Evolutionary conservation across 1,140 invertebrate species (phyloP).

Genomic region (Lithobius niger): DNA sequence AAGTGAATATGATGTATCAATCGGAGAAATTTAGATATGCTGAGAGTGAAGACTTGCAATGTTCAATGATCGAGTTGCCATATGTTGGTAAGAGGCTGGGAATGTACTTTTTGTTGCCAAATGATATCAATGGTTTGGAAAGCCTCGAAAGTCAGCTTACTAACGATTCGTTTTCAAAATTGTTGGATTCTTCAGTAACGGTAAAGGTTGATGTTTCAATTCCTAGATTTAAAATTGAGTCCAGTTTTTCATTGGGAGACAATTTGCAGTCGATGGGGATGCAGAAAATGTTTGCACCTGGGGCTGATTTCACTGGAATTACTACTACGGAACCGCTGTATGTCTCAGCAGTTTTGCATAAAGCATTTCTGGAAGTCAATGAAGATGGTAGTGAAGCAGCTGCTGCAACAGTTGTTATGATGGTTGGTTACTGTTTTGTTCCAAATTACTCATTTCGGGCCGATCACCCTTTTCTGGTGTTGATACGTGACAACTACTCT

Average conservation of each 20-base stretch:
- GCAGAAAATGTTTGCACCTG: constrained; percentile 45
- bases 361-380: constrained; percentile 61
- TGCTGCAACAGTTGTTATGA: constrained; percentile 44
- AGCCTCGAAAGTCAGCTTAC: constrained; percentile 18
- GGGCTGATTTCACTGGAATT: constrained; percentile 46
- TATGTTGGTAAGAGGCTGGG: constrained; percentile 37
- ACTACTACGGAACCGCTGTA: constrained; percentile 36
- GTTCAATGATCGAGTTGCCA: constrained; percentile 62
- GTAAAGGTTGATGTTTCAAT: constrained; percentile 67
- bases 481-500: too few relatives aligned
- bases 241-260: constrained; percentile 45
- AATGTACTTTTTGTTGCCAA: constrained; percentile 46
- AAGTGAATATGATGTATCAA: constrained; percentile 49
- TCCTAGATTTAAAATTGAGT: constrained; percentile 68
- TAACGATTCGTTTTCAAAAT: too few relatives aligned
- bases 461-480: too few relatives aligned
- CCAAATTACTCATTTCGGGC: too few relatives aligned
- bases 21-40: constrained; percentile 48
- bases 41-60: constrained; percentile 46
- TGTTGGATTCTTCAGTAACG: too few relatives aligned
- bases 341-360: constrained; percentile 46
- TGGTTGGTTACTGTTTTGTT: too few relatives aligned
- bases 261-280: constrained; percentile 49
- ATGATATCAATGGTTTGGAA: constrained; percentile 41
- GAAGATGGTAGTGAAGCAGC: constrained; percentile 69